Percentiles rank a stretch among this genome's conserved stretches.
These are phyloP conservation scores for Synanthedon formicaeformis DNA, from an alignment of 2,888 invertebrate genomes.

Conservation along the genomic window DNA sequence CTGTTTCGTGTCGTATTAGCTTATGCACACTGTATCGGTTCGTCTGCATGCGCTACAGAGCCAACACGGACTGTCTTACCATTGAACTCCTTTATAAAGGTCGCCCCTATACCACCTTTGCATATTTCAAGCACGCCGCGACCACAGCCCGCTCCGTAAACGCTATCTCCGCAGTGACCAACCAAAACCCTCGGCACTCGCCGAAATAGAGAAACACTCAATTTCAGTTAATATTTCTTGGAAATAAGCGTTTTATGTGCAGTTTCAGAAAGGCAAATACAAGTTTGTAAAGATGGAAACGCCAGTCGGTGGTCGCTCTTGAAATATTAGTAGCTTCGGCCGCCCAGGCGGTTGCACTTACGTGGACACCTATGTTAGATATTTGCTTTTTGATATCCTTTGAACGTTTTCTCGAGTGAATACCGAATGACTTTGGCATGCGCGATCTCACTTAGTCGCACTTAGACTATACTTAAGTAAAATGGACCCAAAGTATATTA, in stretches of 20 bases:
- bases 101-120: constrained; percentile 59
- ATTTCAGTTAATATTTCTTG: not conserved
- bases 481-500: no score
- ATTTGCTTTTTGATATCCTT: constrained; percentile 56
- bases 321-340: constrained; percentile 61
- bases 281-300: constrained; percentile 41
- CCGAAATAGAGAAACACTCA: not conserved
- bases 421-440: not conserved
- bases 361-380: constrained; percentile 47
- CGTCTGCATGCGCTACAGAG: constrained; percentile 40
- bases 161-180: constrained; percentile 46
- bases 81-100: constrained; percentile 47
- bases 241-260: constrained; percentile 7
- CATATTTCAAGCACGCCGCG: constrained; percentile 60
- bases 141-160: constrained; percentile 54
- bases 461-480: no score
- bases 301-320: constrained; percentile 49
- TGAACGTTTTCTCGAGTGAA: constrained; percentile 19
- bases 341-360: constrained; percentile 56
- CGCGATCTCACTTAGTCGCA: not conserved
- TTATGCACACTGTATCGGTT: constrained; percentile 18
- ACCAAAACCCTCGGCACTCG: not conserved
- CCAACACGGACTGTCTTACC: constrained; percentile 56
- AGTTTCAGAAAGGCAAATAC: constrained; percentile 2
- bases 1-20: constrained; percentile 9